A percentile compares a stretch with the other conserved stretches of the same genome.
Evolutionary conservation across 2,113 vertebrate species (phyloP).

Genomic region (Poeciliopsis retropinna): DNA sequence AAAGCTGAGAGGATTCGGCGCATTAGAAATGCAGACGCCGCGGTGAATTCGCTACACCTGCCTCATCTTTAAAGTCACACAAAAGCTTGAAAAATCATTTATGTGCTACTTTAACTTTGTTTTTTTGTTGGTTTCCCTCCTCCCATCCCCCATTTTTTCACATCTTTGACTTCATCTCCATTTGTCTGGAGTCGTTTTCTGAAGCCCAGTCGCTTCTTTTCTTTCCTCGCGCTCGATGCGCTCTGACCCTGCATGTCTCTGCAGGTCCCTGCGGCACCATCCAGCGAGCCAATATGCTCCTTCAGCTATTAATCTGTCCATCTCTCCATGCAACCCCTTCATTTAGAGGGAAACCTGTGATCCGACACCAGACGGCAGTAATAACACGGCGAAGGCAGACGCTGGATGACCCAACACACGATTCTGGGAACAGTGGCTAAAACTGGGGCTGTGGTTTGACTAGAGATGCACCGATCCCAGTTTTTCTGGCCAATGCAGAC

Average conservation of each 20-base stretch:
- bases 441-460: conserved; percentile 18
- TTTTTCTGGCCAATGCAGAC: background rate
- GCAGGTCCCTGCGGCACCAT: conserved; percentile 63
- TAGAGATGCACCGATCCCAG: background rate
- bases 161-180: conserved; percentile 2
- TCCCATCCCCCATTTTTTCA: background rate
- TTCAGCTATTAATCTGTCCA: conserved; percentile 68
- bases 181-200: conserved; percentile 61
- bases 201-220: background rate
- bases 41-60: conserved; percentile 16
- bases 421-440: conserved; percentile 9
- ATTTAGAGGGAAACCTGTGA: conserved; percentile 57
- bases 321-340: conserved; percentile 57
- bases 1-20: conserved; percentile 2
- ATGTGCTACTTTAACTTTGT: background rate
- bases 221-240: conserved; percentile 40
- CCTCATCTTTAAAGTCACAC: conserved; percentile 3
- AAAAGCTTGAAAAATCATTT: background rate
- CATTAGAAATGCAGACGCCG: background rate
- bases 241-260: conserved; percentile 63
- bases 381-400: conserved; percentile 45
- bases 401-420: background rate
- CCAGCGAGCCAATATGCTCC: conserved; percentile 59
- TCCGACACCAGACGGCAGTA: conserved; percentile 56
- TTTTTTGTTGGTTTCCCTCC: background rate